Evolutionary conservation across 2,888 invertebrate species (phyloP).

Genomic region (Candidula unifasciata): DNA sequence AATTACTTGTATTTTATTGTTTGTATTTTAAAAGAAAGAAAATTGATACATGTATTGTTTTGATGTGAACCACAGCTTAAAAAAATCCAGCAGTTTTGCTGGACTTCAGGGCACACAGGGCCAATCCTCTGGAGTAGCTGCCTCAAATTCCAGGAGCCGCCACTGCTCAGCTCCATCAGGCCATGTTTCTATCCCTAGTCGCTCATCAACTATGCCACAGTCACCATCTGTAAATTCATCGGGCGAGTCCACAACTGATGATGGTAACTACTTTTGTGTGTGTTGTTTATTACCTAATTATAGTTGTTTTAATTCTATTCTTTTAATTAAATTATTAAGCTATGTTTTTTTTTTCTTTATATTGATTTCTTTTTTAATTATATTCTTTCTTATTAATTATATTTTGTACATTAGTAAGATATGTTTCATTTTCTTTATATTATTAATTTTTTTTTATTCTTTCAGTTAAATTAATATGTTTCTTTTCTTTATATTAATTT

Average conservation of each 20-base stretch:
- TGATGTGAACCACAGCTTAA: constrained; percentile 43
- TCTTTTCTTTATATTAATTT: too few species aligned
- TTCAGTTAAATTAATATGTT: too few species aligned
- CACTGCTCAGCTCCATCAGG: constrained; percentile 72
- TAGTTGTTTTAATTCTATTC: not conserved
- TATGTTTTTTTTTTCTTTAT: not conserved
- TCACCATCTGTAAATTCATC: constrained; percentile 72
- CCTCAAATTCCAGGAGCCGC: constrained; percentile 56
- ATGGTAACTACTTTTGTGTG: constrained; percentile 52
- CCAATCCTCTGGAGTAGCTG: constrained; percentile 13
- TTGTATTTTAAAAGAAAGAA: not conserved
- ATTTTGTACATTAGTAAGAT: too few species aligned
- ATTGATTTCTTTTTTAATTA: not conserved
- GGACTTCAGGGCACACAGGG: constrained; percentile 59
- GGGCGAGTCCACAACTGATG: constrained; percentile 68
- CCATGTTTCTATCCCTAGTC: constrained; percentile 62
- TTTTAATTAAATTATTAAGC: not conserved
- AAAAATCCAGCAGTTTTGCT: constrained; percentile 70
- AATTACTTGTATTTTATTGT: too few species aligned
- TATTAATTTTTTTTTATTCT: too few species aligned
- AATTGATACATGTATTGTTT: not conserved
- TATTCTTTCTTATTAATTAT: too few species aligned
- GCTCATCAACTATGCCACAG: constrained; percentile 64
- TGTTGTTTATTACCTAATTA: not conserved
- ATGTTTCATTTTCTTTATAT: too few species aligned